A percentile compares a stretch with the other conserved stretches of the same genome.
Conservation (phyloP, 2,797 vertebrate species). For the Pangasius krempfi region DNA sequence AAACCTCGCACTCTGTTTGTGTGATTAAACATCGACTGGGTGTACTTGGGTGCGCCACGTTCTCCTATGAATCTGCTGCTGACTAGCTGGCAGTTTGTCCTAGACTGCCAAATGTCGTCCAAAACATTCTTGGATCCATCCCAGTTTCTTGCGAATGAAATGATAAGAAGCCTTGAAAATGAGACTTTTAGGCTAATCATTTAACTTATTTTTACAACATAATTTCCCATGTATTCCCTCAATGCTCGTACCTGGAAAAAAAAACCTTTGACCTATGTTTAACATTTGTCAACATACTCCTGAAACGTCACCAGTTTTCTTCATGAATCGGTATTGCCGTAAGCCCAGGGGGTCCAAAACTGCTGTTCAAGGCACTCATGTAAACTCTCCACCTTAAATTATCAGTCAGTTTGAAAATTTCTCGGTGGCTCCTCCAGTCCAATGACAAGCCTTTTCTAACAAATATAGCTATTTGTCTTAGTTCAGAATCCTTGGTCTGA, state of each 20-base stretch:
- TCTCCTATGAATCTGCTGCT: neutral
- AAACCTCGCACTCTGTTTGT: neutral
- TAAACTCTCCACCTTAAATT: conserved; percentile 70
- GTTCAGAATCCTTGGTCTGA: conserved; percentile 60
- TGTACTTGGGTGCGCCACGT: neutral
- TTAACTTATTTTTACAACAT: neutral
- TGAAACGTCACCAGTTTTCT: neutral
- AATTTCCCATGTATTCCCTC: neutral
- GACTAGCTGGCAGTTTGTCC: neutral
- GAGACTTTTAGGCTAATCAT: neutral
- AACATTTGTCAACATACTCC: neutral
- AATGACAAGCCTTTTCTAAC: conserved; percentile 66
- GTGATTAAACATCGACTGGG: neutral
- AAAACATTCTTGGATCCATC: neutral
- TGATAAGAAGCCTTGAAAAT: neutral
- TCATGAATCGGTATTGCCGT: neutral
- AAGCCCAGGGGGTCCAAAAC: conserved; percentile 29
- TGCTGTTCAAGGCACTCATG: conserved; percentile 78
- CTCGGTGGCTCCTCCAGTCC: conserved; percentile 63
- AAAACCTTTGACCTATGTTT: neutral
- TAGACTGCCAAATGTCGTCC: neutral
- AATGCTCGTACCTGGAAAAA: neutral
- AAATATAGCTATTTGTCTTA: conserved; percentile 55
- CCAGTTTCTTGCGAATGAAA: neutral
- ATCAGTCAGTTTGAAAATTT: conserved; percentile 69